Evolutionary conservation across 2,888 invertebrate species (phyloP).

Genomic region (Allophyes oxyacanthae): DNA sequence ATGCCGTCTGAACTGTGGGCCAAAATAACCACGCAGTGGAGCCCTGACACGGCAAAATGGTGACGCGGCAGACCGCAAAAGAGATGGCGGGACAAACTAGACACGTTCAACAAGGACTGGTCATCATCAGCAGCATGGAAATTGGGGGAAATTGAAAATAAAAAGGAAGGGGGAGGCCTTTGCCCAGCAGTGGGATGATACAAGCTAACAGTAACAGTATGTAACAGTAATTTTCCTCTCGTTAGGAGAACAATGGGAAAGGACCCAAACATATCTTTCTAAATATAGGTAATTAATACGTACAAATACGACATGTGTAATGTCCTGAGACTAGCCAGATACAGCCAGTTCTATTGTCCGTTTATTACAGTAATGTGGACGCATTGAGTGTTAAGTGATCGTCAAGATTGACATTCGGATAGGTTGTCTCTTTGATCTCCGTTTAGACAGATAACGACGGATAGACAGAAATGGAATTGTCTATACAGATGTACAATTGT

Average conservation of each 20-base stretch:
- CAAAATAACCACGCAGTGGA: no score
- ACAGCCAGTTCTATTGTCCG: constrained; percentile 36
- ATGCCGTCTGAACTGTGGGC: no score
- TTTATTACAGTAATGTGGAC: constrained; percentile 39
- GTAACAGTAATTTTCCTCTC: no score
- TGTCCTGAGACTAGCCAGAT: constrained; percentile 18
- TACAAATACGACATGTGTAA: constrained; percentile 3
- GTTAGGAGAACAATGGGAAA: not conserved
- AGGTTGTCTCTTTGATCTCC: constrained; percentile 9
- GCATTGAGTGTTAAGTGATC: constrained; percentile 44
- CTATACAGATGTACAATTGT: not conserved
- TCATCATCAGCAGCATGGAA: no score
- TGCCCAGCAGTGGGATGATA: no score
- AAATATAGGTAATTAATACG: constrained; percentile 12
- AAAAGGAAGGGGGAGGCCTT: no score
- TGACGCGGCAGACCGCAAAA: no score
- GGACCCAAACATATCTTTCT: constrained; percentile 2
- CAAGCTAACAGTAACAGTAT: no score
- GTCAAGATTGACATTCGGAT: constrained; percentile 38
- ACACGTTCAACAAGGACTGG: no score
- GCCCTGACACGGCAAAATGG: no score
- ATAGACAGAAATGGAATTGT: not conserved
- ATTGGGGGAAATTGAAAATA: no score
- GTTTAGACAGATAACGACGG: constrained; percentile 2
- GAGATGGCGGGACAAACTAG: no score